Evolutionary conservation across 64 coral and sea anemone species (phyloP), one percentile per base, ranked within the genome.

Genomic region (Montipora foliosa): DNA sequence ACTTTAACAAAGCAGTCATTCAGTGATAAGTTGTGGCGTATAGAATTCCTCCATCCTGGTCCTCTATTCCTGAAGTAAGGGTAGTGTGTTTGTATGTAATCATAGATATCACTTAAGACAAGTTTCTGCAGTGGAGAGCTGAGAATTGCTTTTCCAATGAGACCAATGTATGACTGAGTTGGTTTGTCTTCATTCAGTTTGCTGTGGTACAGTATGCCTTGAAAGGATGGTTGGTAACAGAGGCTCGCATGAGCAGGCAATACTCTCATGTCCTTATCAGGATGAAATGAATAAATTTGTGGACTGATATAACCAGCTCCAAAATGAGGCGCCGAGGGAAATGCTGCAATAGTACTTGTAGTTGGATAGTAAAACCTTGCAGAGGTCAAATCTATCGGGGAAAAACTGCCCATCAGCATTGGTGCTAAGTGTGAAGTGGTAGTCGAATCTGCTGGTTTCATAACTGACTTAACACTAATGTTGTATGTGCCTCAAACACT

Each of bases 1-100:
- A 93, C 75, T 77, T 93, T 93, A 37, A 93, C 74, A 60, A 93
- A 93, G 84, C 92, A 93, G 66, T 93, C 92, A 71, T 93, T 93
- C 5, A 93, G 47, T n/a, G 83, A 88, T 8, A 93, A 75, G 67
- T 93, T 93, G 49, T 93, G 92, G 60, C 92, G 92, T 19, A 93
- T 93, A 48, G 83, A 88, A 48, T 93, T 93, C 24, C 92, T 67
- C 92, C 92, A 93, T 75, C 92, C 92, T 4, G 92, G 75, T 70
- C 92, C 92, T 60, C 79, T 88, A 53, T 88, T 93, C 12, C 92
- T 76, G 84, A 93, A 93, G 67, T 93, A 93, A 62, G 92, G 92
- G 47, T 93, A 93, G 52, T 88, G 62, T 46, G 83, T 88, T 46
- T 81, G 78, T 74, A 93, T 93, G 24, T 93, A 88, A 61, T 81